Evolutionary conservation across 2,888 invertebrate genomes (phyloP).

Genomic region (Temnothorax ravouxi): DNA sequence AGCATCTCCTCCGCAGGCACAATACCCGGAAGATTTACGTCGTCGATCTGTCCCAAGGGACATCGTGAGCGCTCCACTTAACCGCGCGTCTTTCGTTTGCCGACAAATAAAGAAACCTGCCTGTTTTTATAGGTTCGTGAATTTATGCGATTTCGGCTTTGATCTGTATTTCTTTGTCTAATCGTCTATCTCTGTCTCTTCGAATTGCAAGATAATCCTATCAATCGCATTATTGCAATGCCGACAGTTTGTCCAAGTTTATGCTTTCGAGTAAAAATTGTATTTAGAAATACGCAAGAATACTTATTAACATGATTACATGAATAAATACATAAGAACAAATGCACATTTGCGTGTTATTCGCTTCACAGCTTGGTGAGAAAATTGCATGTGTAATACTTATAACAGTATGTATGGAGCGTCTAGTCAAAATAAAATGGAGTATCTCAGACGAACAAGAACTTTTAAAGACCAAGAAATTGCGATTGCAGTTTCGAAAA

Average conservation of each 20-base stretch:
- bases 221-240: not conserved
- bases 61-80: not conserved
- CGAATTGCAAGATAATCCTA: not conserved
- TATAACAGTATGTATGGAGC: too few relatives aligned
- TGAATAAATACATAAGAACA: conserved; percentile 12
- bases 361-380: not conserved
- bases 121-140: not conserved
- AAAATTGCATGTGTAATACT: not conserved
- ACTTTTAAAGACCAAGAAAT: not conserved
- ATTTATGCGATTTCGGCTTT: not conserved
- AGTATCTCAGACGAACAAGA: not conserved
- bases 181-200: not conserved
- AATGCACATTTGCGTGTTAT: not conserved
- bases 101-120: conserved; percentile 8
- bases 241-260: not conserved
- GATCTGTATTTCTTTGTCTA: not conserved
- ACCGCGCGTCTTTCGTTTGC: not conserved
- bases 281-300: not conserved
- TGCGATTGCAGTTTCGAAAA: not conserved
- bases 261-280: not conserved
- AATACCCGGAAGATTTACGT: conserved; percentile 58
- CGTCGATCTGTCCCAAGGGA: conserved; percentile 58
- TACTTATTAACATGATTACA: not conserved
- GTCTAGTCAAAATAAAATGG: too few relatives aligned
- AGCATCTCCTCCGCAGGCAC: conserved; percentile 69